Evolutionary conservation across 30 jellyfish, hydroid and myxozoan species (phyloP), one percentile per base, ranked within the genome.

Genomic region (Hydractinia echinata): DNA sequence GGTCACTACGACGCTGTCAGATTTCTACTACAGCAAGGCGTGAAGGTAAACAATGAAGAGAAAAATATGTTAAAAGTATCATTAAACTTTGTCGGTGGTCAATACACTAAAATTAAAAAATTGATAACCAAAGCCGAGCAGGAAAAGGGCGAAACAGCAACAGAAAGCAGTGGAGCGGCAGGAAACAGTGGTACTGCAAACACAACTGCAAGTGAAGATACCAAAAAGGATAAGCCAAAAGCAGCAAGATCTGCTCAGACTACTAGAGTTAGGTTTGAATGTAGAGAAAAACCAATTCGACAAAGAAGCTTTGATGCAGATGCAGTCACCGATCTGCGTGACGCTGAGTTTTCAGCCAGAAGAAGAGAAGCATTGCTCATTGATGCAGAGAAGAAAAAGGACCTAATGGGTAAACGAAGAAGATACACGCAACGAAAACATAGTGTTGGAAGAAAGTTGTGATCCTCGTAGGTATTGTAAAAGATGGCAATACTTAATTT

Each of bases 381-480:
- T 64, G 74, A 64, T 2, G 74, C 74, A 7, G 74, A 64, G 6
- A 44, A 13, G 19, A 64, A 64, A 64, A 7, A 51, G 7, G 74
- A 64, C 9, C 19, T 64, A 7, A n/a, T 64, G 16, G 50, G 50
- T 20, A 50, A 30, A 50, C 55, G 81, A 19, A 19, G 60, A 7
- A 71, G 81, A 15, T 64, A n/a, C 9, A 64, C 74, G 18, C 74
- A 64, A 13, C 55, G 81, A 58, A 71, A 71, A 71, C 81, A 71
- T 58, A 71, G 81, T 19, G 81, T 71, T 7, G 74, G 74, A n/a
- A 44, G 74, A 64, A 64, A 64, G 18, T 13, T 64, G 4, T 51
- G 74, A 9, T 64, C 5, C 19, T 51, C 44, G 44, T 30, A 30
- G 44, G 44, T 30, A 30, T 30, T 30, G 44, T 30, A 30, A 30